These are phyloP conservation scores for Rhopalosiphum maidis DNA, from an alignment of 1,140 invertebrate genomes.

Conservation along the genomic window DNA sequence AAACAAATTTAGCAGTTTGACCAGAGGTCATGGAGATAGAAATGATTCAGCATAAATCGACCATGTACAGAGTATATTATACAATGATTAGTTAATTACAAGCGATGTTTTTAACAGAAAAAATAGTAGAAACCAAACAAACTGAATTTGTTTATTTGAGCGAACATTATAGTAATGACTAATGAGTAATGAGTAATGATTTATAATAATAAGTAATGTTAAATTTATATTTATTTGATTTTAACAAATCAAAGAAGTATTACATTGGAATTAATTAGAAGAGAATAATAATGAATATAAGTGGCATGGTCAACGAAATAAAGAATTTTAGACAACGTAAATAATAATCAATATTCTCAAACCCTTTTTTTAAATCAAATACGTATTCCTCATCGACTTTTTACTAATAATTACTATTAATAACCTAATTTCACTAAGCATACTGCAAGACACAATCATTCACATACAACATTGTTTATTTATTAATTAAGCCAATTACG, in stretches of 20 bases:
- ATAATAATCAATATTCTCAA: neutral
- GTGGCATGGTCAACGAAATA: neutral
- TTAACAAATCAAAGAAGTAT: conserved; percentile 1
- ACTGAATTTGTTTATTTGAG: neutral
- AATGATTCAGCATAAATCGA: neutral
- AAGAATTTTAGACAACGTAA: neutral
- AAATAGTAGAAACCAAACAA: neutral
- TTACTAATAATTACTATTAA: neutral
- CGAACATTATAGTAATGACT: neutral
- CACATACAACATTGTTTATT: too few relatives aligned
- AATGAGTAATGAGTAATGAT: neutral
- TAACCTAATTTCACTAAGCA: neutral
- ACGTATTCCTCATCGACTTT: neutral
- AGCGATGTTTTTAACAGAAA: neutral
- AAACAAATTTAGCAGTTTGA: neutral
- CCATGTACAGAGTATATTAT: neutral
- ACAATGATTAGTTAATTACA: neutral
- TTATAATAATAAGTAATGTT: neutral
- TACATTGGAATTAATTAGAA: conserved; percentile 3
- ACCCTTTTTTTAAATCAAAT: neutral
- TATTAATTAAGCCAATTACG: too few relatives aligned
- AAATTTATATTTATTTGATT: neutral
- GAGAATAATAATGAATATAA: neutral
- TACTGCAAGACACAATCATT: neutral
- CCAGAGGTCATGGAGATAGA: neutral